Evolutionary conservation across 2,888 invertebrate species (phyloP).

Genomic region (Abrostola tripartita): DNA sequence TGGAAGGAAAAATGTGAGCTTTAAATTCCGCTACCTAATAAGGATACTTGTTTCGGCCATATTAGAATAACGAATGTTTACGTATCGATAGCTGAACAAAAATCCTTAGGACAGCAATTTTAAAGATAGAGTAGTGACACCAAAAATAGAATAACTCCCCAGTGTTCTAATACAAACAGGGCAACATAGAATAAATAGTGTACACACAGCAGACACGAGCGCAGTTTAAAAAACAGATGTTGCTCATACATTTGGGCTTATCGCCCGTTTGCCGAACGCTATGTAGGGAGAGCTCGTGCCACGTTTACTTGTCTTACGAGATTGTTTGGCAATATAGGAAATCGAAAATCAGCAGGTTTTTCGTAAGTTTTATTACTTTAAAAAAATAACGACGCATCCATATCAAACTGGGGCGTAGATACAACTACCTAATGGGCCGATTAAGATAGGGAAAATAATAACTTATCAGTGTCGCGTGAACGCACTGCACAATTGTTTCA

Average conservation of each 20-base stretch:
- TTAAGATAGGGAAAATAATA: conserved; percentile 35
- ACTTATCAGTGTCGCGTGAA: conserved; percentile 30
- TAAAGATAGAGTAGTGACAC: conserved; percentile 67
- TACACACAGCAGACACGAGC: conserved; percentile 47
- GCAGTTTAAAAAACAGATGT: conserved; percentile 76
- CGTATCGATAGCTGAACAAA: conserved; percentile 14
- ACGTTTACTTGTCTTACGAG: conserved; percentile 58
- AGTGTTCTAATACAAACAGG: conserved; percentile 60
- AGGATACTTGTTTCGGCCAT: conserved; percentile 39
- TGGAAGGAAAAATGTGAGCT: conserved; percentile 32
- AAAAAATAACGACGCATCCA: conserved; percentile 21
- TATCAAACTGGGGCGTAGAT: conserved; percentile 38
- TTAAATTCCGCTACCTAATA: conserved; percentile 42
- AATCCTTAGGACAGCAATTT: conserved; percentile 46
- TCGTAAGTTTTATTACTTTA: conserved; percentile 36
- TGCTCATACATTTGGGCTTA: conserved; percentile 65
- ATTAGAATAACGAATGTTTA: conserved; percentile 30
- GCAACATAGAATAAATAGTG: conserved; percentile 65
- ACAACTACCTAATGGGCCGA: conserved; percentile 26
- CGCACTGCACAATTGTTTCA: conserved; percentile 40
- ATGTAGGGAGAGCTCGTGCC: conserved; percentile 49
- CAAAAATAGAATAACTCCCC: conserved; percentile 70
- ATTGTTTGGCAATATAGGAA: conserved; percentile 61
- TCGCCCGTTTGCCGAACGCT: conserved; percentile 43
- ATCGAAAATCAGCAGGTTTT: conserved; percentile 50